Evolutionary conservation across 2,797 vertebrate species (phyloP).

Genomic region (Phyllotis vaccarum): DNA sequence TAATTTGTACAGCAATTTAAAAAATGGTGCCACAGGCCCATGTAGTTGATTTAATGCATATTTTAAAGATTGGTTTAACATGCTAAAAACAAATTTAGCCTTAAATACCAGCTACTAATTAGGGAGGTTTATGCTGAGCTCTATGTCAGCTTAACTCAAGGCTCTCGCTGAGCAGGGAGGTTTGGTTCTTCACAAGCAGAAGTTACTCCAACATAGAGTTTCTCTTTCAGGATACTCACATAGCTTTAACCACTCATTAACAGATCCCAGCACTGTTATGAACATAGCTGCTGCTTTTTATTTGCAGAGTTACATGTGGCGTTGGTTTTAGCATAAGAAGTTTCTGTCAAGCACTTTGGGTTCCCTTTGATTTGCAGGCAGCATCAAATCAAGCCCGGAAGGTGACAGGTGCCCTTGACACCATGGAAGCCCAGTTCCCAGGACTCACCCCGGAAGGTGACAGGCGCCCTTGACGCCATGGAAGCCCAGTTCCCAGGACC

Average conservation of each 20-base stretch:
- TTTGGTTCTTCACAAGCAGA: background rate
- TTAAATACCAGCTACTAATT: slow-evolving; percentile 46
- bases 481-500: slow-evolving; percentile 65
- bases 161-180: background rate
- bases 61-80: slow-evolving; percentile 26
- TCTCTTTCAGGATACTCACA: background rate
- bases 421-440: slow-evolving; percentile 47
- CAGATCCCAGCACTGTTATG: slow-evolving; percentile 11
- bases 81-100: slow-evolving; percentile 41
- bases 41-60: background rate
- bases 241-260: background rate
- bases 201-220: slow-evolving; percentile 9
- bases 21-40: background rate
- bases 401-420: background rate
- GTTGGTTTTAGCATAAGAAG: background rate
- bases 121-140: slow-evolving; percentile 50
- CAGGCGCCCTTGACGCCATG: background rate
- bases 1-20: slow-evolving; percentile 24
- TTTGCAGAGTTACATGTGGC: background rate
- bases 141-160: slow-evolving; percentile 18
- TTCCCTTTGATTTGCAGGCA: slow-evolving; percentile 13
- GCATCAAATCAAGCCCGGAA: background rate
- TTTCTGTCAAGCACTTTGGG: slow-evolving; percentile 1
- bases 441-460: slow-evolving; percentile 74
- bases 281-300: slow-evolving; percentile 28